Evolutionary conservation across 2,797 vertebrate genomes (phyloP), one percentile per base, ranked within the genome.

Genomic region (Podargus strigoides): DNA sequence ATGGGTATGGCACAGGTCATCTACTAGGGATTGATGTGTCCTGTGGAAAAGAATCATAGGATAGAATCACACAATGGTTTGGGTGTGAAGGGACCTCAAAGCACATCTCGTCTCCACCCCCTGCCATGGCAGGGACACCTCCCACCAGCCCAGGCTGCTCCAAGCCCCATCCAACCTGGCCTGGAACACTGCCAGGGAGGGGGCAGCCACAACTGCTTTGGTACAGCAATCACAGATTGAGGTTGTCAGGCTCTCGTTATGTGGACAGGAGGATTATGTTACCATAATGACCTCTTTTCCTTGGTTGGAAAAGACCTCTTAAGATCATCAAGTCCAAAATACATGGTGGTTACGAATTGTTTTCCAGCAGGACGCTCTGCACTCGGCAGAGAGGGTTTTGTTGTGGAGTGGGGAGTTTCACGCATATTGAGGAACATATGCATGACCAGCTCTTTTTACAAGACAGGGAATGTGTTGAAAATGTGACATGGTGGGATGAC

Each of bases 101-200:
- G 9, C 0, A 8, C 42, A 5, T 1, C 49, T 1, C 18, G 30
- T 39, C 5, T n/a, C 7, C 50, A 10, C 7, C 21, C n/a, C 24
- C 68, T 41, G 14, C 69, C 42, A 6, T 2, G 13, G 30, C 67
- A 73, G 15, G 24, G n/a, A 12, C 88, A 17, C 3, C 44, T 46
- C 12, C 9, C 64, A n/a, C 26, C 1, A 13, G 28, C 3, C 1
- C 53, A 74, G 49, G 22, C 1, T 30, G 50, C 50, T 42, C 75
- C 22, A 14, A 64, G 50, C 23, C 36, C 44, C 6, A 0, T 52
- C 74, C 74, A 53, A 0, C 58, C 64, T 60, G 62, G 5, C 44
- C 44, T 28, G 8, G 18, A 6, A 2, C n/a, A 2, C 44, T 53
- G 3, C 75, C 50, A 66, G 18, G 46, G 36, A 13, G 12, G 53